phyloP scores from a whole-genome alignment of 2,888 invertebrate species.

The Zelleria hepariella region DNA sequence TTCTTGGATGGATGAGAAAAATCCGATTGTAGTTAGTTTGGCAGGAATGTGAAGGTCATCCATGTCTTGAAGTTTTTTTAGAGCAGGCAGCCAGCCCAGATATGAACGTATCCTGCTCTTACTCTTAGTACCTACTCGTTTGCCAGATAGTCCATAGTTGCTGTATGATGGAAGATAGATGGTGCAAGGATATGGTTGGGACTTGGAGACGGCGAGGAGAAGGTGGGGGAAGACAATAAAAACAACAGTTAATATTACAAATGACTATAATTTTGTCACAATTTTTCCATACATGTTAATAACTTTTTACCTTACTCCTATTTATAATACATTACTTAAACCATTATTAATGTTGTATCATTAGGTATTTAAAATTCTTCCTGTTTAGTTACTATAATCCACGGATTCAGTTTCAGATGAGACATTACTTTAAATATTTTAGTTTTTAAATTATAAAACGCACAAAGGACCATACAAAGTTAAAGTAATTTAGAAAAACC shows the following conservation, averaged over 20 bases:
- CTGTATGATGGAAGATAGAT: neutral
- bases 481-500: slow-evolving; percentile 51
- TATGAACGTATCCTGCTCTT: no score
- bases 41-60: no score
- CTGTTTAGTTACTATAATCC: slow-evolving; percentile 52
- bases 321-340: slow-evolving; percentile 71
- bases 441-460: slow-evolving; percentile 37
- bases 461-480: slow-evolving; percentile 51
- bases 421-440: slow-evolving; percentile 27
- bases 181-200: neutral
- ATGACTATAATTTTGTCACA: slow-evolving; percentile 75
- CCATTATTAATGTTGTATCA: slow-evolving; percentile 61
- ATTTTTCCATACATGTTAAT: slow-evolving; percentile 74
- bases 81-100: no score
- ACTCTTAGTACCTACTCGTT: no score
- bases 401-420: slow-evolving; percentile 56
- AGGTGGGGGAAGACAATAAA: slow-evolving; percentile 30
- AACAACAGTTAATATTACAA: slow-evolving; percentile 71
- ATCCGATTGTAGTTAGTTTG: no score
- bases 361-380: slow-evolving; percentile 67
- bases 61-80: no score
- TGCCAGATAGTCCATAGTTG: no score
- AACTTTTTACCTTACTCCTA: slow-evolving; percentile 70
- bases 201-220: neutral
- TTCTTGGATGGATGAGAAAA: no score